Conservation (phyloP, 2,797 vertebrate species). For the Myotis planiceps region DNA sequence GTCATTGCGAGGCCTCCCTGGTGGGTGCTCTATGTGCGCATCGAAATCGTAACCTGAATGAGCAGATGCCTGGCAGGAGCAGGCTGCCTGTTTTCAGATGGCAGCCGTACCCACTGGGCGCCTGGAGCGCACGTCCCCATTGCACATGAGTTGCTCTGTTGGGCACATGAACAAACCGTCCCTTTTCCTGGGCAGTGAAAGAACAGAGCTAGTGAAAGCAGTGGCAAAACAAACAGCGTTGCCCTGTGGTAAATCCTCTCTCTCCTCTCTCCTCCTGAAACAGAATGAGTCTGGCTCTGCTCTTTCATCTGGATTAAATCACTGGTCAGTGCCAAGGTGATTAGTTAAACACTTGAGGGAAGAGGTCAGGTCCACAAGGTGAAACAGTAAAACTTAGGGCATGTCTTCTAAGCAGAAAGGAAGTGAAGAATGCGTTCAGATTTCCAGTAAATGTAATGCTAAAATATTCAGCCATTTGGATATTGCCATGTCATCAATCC, state of each 20-base stretch:
- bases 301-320: conserved; percentile 29
- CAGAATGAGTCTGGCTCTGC: background rate
- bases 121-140: background rate
- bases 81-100: background rate
- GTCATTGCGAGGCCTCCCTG: background rate
- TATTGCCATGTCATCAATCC: conserved; percentile 69
- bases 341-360: background rate
- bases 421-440: conserved; percentile 35
- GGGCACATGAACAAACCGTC: conserved; percentile 10
- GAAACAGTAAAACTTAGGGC: conserved; percentile 31
- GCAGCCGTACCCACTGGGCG: background rate
- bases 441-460: conserved; percentile 62
- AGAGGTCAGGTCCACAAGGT: conserved; percentile 47
- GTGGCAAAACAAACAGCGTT: conserved; percentile 20
- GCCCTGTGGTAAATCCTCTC: background rate
- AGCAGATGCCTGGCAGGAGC: background rate
- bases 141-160: background rate
- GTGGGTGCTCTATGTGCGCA: background rate
- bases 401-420: conserved; percentile 48
- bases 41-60: background rate
- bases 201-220: background rate
- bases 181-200: conserved; percentile 7
- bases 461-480: conserved; percentile 74
- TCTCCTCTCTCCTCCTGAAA: background rate
- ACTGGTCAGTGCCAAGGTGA: conserved; percentile 35